Conservation (phyloP, 2,888 invertebrate species). For the Drosophila niveifrons region DNA sequence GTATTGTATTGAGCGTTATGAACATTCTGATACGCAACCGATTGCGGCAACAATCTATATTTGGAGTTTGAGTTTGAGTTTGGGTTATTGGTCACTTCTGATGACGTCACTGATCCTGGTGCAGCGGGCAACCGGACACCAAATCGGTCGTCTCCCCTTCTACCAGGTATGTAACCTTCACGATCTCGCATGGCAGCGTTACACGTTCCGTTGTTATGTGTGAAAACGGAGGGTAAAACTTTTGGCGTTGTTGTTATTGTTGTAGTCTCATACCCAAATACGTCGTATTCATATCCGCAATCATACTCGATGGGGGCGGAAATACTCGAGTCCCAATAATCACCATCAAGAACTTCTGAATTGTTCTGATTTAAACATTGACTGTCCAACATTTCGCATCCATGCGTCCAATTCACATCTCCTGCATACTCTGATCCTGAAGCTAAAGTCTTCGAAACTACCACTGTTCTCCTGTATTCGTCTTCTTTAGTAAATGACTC, state of each 20-base stretch:
- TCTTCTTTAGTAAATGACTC: constrained; percentile 38
- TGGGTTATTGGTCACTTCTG: constrained; percentile 42
- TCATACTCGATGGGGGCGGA: constrained; percentile 25
- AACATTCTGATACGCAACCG: constrained; percentile 51
- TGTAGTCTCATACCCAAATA: constrained; percentile 12
- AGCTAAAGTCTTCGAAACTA: background rate
- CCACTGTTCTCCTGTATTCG: constrained; percentile 26
- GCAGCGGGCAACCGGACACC: constrained; percentile 76
- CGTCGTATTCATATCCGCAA: constrained; percentile 34
- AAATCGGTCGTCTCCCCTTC: constrained; percentile 55
- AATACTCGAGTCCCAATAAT: constrained; percentile 57
- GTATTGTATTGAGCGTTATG: constrained; percentile 29
- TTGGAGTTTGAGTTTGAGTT: constrained; percentile 66
- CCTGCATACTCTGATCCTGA: constrained; percentile 6
- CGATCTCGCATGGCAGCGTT: constrained; percentile 66
- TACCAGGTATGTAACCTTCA: constrained; percentile 81
- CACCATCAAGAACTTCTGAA: constrained; percentile 21
- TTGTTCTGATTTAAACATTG: constrained; percentile 42
- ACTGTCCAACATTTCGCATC: constrained; percentile 6
- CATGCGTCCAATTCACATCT: constrained; percentile 29
- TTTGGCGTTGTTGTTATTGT: constrained; percentile 53
- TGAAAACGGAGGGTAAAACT: constrained; percentile 73
- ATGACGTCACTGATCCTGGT: constrained; percentile 41
- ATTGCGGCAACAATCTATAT: constrained; percentile 70
- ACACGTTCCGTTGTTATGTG: constrained; percentile 55